Conservation (phyloP, 2,888 invertebrate genomes). For the Spicauda simplicius region DNA sequence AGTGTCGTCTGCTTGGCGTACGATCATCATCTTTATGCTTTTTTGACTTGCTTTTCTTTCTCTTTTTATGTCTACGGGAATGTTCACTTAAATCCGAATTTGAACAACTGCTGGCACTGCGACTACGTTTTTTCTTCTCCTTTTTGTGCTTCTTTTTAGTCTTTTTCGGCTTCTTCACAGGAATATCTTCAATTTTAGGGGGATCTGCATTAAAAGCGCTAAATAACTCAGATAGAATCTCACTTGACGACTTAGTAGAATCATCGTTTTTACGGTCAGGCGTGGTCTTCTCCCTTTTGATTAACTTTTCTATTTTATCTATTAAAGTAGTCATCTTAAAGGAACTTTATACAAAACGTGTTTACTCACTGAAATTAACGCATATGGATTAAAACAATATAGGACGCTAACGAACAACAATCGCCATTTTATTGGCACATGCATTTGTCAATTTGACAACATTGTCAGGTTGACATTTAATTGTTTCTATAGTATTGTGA, state of each 20-base stretch:
- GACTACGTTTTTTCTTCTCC: constrained; percentile 80
- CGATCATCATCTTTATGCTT: constrained; percentile 60
- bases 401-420: background rate
- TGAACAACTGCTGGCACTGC: constrained; percentile 68
- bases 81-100: constrained; percentile 76
- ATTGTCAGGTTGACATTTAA: background rate
- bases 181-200: constrained; percentile 79
- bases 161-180: constrained; percentile 78
- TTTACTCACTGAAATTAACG: constrained; percentile 1
- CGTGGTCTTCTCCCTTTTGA: constrained; percentile 76
- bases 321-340: constrained; percentile 69
- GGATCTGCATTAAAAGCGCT: constrained; percentile 91
- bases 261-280: constrained; percentile 75
- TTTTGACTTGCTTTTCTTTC: constrained; percentile 81
- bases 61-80: constrained; percentile 83
- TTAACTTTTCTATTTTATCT: constrained; percentile 74
- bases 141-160: constrained; percentile 87
- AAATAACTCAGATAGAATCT: constrained; percentile 93
- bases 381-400: background rate
- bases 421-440: constrained; percentile 12
- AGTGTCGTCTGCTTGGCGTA: constrained; percentile 54
- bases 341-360: constrained; percentile 7
- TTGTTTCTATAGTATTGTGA: no score
- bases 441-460: constrained; percentile 1
- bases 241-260: constrained; percentile 88